A percentile compares a stretch with the other conserved stretches of the same genome.
Conservation (phyloP, 2,113 vertebrate species). For the Pangasianodon hypophthalmus region DNA sequence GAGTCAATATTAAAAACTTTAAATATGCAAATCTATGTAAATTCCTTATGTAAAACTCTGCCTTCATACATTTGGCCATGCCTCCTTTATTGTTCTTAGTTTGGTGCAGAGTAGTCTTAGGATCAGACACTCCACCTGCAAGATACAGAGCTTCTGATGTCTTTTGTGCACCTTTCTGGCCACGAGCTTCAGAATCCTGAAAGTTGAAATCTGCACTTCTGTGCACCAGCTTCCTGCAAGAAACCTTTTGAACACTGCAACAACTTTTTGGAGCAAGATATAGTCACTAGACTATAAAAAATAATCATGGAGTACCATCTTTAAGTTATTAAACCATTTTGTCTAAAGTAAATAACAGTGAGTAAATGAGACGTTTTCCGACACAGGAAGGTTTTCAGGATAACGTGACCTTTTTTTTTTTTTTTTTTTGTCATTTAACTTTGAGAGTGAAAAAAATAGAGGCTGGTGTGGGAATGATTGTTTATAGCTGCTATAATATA, state of each 20-base stretch:
- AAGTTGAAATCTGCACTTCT: background rate
- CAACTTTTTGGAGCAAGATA: no score
- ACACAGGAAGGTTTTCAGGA: background rate
- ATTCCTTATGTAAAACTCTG: background rate
- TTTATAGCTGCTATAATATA: background rate
- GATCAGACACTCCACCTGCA: background rate
- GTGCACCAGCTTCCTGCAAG: background rate
- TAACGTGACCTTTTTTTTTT: background rate
- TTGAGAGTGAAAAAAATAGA: background rate
- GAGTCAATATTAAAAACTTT: background rate
- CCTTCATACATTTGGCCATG: background rate
- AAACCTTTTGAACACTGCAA: background rate
- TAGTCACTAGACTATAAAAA: no score
- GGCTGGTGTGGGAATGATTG: background rate
- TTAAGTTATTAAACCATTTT: no score
- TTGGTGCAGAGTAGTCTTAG: background rate
- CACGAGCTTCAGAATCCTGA: background rate
- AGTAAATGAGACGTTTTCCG: background rate
- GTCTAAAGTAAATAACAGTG: no score
- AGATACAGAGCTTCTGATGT: no score
- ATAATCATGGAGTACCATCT: no score
- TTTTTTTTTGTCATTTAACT: background rate
- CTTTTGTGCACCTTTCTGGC: background rate
- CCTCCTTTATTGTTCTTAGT: background rate
- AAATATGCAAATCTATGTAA: background rate